Evolutionary conservation across 2,113 vertebrate genomes (phyloP), one percentile per base, ranked within the genome.

Genomic region (Passer montanus): DNA sequence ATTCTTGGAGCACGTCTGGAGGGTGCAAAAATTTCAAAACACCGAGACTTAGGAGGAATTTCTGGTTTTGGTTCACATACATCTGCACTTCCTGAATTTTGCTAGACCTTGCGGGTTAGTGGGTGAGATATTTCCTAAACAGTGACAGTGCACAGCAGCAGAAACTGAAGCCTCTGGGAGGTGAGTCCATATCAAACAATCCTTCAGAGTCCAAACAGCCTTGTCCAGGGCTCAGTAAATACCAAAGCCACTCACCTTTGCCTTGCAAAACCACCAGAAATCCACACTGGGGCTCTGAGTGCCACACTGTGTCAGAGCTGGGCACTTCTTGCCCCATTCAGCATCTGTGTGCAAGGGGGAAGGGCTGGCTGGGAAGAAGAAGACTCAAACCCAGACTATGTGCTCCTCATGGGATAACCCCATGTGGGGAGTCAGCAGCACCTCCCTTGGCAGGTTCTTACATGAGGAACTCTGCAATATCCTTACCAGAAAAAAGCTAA

Each of bases 121-220:
- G 72, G 72, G 77, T 74, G 70, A 77, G 90, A 33, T 80, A 77
- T 92, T 89, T 93, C 95, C 93, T 70, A n/a, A 72, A 30, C 44
- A 30, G 68, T 31, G 72, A 44, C 75, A 67, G 41, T 3, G 66
- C 66, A 60, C 58, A 47, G 22, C 49, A 75, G 78, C 4, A 9
- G 77, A 67, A 82, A 66, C 44, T 53, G 83, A 86, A 75, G 74
- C 24, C 11, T 43, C 74, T 63, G 84, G 56, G 68, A 56, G 56
- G 19, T 56, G 69, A 87, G 20, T 23, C 2, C 0, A 1, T 7
- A 23, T 31, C 83, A 89, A 39, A 82, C 35, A 9, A 53, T 46
- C 39, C 35, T 82, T 26, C 78, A 64, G 53, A 4, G 43, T 41
- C 52, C 68, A 18, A 74, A 21, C 4, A 66, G 13, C 46, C 15